A percentile compares a stretch with the other conserved stretches of the same genome.
Evolutionary conservation across 2,888 invertebrate genomes (phyloP).

Genomic region (Cheiracanthium punctorium): DNA sequence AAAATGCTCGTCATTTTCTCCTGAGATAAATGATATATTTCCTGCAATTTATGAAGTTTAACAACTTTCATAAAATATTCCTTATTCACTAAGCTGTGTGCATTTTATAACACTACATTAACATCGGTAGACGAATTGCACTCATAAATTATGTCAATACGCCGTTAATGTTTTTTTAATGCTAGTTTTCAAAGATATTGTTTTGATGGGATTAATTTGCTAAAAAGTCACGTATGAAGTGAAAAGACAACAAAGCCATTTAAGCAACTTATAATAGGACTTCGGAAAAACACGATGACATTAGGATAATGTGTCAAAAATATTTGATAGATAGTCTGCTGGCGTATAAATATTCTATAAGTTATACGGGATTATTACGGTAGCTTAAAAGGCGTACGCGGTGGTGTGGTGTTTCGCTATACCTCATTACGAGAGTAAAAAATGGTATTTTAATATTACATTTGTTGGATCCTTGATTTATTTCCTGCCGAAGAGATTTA

Average conservation of each 20-base stretch:
- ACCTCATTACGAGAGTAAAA: not conserved
- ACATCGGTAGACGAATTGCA: too few species aligned
- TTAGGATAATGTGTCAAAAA: slow-evolving; percentile 3
- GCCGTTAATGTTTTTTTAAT: not conserved
- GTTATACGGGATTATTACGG: not conserved
- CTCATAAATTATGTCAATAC: too few species aligned
- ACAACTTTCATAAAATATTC: too few species aligned
- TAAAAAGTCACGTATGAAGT: not conserved
- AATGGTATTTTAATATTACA: not conserved
- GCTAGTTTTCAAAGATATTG: not conserved
- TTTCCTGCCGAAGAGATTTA: not conserved
- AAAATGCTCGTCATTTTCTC: too few species aligned
- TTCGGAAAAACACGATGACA: not conserved
- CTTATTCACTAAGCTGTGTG: too few species aligned
- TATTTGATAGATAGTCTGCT: not conserved
- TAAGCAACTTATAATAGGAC: slow-evolving; percentile 3
- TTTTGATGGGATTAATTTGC: not conserved
- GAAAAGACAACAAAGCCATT: not conserved
- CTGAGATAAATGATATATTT: too few species aligned
- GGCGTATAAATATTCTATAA: not conserved
- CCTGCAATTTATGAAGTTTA: too few species aligned
- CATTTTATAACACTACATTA: too few species aligned
- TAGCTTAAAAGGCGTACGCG: not conserved
- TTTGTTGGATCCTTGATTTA: not conserved
- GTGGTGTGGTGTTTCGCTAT: not conserved